Percentiles rank a stretch among this genome's conserved stretches.
These are phyloP conservation scores for Achatina immaculata DNA, from an alignment of 1,140 invertebrate genomes.

Conservation along the genomic window DNA sequence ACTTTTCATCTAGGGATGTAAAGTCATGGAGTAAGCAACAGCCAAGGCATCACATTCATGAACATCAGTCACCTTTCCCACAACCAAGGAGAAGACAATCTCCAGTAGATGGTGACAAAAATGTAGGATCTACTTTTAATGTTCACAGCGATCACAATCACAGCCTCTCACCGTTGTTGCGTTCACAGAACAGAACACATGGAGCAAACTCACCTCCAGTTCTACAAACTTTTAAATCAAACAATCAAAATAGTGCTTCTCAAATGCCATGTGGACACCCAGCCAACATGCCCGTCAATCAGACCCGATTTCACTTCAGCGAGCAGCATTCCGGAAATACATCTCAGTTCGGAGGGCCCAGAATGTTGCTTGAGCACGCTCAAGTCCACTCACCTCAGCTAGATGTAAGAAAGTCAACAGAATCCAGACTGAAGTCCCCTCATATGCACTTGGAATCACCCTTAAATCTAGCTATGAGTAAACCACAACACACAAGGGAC, in stretches of 20 bases:
- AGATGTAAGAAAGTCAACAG: background rate
- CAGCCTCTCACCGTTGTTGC: background rate
- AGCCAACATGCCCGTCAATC: background rate
- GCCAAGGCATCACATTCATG: slow-evolving; percentile 5
- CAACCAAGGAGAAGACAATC: slow-evolving; percentile 28
- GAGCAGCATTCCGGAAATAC: background rate
- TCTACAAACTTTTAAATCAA: background rate
- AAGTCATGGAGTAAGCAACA: slow-evolving; percentile 26
- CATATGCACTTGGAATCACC: background rate
- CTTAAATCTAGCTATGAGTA: background rate
- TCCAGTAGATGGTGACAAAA: slow-evolving; percentile 30
- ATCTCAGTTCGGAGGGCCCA: background rate
- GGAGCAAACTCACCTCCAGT: background rate
- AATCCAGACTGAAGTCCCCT: background rate
- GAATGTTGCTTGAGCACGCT: background rate
- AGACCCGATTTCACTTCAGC: background rate
- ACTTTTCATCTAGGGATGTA: background rate
- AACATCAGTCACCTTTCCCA: slow-evolving; percentile 24
- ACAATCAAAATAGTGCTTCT: background rate
- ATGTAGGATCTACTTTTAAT: background rate
- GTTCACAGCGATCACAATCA: background rate
- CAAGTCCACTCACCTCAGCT: background rate
- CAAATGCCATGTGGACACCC: background rate
- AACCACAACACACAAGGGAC: background rate
- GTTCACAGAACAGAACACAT: background rate